Conservation (phyloP, 2,888 invertebrate species). For the Cancer borealis region DNA sequence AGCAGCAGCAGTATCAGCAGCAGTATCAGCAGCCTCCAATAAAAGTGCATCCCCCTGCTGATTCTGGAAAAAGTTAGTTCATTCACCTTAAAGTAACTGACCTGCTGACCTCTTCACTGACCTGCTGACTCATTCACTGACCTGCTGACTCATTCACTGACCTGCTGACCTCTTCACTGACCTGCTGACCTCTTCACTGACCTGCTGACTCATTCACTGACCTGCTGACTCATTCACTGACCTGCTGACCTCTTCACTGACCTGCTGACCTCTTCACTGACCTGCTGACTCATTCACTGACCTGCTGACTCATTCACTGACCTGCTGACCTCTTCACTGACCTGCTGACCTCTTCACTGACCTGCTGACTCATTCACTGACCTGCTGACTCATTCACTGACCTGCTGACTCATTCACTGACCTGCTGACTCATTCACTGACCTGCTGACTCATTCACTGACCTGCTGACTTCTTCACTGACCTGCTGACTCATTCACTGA, state of each 20-base stretch:
- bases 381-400: background rate
- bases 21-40: conserved; percentile 75
- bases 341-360: background rate
- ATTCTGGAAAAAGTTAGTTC: conserved; percentile 77
- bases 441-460: background rate
- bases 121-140: conserved; percentile 14
- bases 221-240: background rate
- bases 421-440: background rate
- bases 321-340: background rate
- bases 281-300: background rate
- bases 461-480: background rate
- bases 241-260: background rate
- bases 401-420: background rate
- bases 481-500: background rate
- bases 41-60: conserved; percentile 77
- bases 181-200: background rate
- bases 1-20: conserved; percentile 72
- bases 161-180: background rate
- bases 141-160: background rate
- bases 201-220: background rate
- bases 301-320: background rate
- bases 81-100: background rate
- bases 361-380: background rate
- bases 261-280: background rate
- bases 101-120: background rate